Evolutionary conservation across 2,113 vertebrate genomes (phyloP), one percentile per base, ranked within the genome.

Genomic region (Psephotus haematonotus): DNA sequence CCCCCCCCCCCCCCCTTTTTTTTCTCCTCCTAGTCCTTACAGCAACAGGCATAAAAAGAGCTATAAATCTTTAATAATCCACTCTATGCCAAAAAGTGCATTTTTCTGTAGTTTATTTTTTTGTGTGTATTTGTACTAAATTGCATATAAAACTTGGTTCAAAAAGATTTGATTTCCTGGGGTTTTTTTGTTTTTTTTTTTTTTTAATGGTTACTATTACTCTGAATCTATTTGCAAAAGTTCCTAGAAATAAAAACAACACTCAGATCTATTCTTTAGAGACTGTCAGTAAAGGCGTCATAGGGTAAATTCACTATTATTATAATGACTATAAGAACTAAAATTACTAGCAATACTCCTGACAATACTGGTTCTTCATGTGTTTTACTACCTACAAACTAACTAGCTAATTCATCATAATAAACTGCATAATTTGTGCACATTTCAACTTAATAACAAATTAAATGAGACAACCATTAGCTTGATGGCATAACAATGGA

Each of bases 261-360:
- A 20, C 6, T 82, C n/a, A 47, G 4, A 47, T 84, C 17, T 70
- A 14, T 82, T 84, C 76, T 79, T 78, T 84, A 70, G 62, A 90
- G 55, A n/a, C 46, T 81, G 35, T 60, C 71, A 60, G 25, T 65
- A 71, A 94, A 95, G 29, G 23, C 64, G 29, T 70, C 57, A 39
- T 43, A 28, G 43, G 79, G 33, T 76, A 81, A 92, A 59, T 76
- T 91, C 46, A 55, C 37, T 75, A 62, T 74, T 93, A 76, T 86
- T 85, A 49, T 70, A 86, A 84, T 64, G 46, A 55, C 25, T 94
- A 41, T 81, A 86, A 90, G 86, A 95, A 83, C 29, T 82, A 76
- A 90, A 90, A 83, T 52, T 92, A 15, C 60, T 68, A 88, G 83
- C 35, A 83, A 41, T 84, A 74, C 60, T 59, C 28, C 27, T 92